These are phyloP conservation scores for Saccostrea cuccullata DNA, from an alignment of 1,140 invertebrate genomes.

Conservation along the genomic window DNA sequence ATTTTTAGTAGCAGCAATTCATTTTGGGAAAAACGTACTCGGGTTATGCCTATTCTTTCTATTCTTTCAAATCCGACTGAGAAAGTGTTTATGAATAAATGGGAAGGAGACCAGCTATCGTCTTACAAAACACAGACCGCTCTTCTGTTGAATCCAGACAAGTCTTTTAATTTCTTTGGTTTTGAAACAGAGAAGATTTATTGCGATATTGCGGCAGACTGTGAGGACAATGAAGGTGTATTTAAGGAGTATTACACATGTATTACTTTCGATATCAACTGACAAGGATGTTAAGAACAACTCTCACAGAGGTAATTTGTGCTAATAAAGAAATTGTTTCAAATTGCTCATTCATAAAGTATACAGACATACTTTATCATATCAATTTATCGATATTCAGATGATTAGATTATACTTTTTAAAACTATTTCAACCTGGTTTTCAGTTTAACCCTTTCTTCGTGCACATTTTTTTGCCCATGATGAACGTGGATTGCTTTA, in stretches of 20 bases:
- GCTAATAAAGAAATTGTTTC: too few species aligned
- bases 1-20: conserved; percentile 26
- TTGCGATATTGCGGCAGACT: not conserved
- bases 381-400: too few species aligned
- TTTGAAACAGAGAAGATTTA: conserved; percentile 36
- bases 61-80: conserved; percentile 9
- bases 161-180: conserved; percentile 34
- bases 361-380: too few species aligned
- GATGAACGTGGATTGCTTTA: too few species aligned
- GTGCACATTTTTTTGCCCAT: too few species aligned
- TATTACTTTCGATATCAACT: not conserved
- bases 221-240: not conserved
- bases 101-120: not conserved
- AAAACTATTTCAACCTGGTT: too few species aligned
- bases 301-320: not conserved
- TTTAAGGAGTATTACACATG: not conserved
- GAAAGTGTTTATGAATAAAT: conserved; percentile 4
- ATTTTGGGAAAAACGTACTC: conserved; percentile 32
- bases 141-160: conserved; percentile 28
- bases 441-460: too few species aligned
- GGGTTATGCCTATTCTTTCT: conserved; percentile 34
- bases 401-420: too few species aligned
- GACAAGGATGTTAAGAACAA: too few species aligned
- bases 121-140: conserved; percentile 31
- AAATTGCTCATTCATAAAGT: too few species aligned